Base-by-base conservation (phyloP, 2,113 vertebrate genomes). In the Ammospiza nelsoni region DNA sequence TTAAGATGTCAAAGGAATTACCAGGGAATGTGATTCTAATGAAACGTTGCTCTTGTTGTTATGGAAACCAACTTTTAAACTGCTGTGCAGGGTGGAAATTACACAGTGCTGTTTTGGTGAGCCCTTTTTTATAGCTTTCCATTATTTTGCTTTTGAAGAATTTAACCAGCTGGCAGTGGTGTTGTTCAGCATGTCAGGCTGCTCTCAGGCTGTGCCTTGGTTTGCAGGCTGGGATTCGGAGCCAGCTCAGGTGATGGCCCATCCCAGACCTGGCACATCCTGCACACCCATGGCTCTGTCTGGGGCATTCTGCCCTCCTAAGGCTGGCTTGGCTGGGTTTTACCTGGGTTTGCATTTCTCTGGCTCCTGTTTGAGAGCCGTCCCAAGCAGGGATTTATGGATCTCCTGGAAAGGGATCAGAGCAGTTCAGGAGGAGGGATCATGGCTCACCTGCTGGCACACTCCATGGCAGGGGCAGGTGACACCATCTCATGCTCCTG, bases 1-100 rank as follows among this genome's bases (percentile, higher is more conserved):
- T 97, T 97, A 92, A 90, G 92, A 82, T 92, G 77, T 91, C 77
- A 69, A 72, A 94, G 89, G 71, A 93, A 90, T 94, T 92, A 87
- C 65, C 4, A 21, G 71, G 71, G 85, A 92, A 72, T 76, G 55
- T 29, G 28, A 93, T 96, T 93, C 35, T 95, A 97, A 94, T 94
- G 93, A 96, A 95, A 88, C 75, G 37, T 97, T 96, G 81, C 82
- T 91, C 44, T 84, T 97, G 95, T 97, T 95, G 94, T 94, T 97
- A 96, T 80, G 89, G 90, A 88, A 97, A 97, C 95, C 92, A 78
- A 96, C 96, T 96, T 96, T 73, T 68, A 94, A 95, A 76, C 82
- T 87, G 69, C 75, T 84, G 17, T 49, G 74, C 88, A 84, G 58
- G 58, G 37, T 97, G 93, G 69, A 97, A 87, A 96, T 96, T 89